phyloP scores from a whole-genome alignment of 2,797 vertebrate genomes.

The Sebastes matsubarae region DNA sequence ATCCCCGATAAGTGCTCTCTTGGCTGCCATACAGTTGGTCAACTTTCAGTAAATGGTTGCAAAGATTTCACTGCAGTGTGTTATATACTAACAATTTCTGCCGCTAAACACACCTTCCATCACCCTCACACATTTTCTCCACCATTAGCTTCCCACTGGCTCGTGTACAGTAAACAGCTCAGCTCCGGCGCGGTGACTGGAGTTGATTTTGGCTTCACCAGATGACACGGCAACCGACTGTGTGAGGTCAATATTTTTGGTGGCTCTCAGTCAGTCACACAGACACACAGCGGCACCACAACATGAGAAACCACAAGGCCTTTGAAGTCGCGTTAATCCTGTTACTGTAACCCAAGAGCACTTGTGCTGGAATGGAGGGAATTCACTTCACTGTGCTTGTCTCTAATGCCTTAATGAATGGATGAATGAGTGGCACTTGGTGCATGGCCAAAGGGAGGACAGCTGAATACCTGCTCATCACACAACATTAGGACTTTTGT shows the following conservation, averaged over 20 bases:
- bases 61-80: constrained; percentile 16
- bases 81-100: neutral
- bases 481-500: neutral
- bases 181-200: neutral
- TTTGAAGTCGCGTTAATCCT: constrained; percentile 45
- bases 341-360: constrained; percentile 37
- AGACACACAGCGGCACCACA: neutral
- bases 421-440: neutral
- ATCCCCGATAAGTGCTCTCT: constrained; percentile 41
- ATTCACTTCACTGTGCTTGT: neutral
- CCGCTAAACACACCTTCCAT: neutral
- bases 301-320: constrained; percentile 30
- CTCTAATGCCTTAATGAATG: constrained; percentile 20
- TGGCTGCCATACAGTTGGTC: constrained; percentile 38
- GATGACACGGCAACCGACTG: neutral
- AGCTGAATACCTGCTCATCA: constrained; percentile 14
- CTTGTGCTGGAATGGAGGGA: constrained; percentile 21
- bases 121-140: constrained; percentile 20
- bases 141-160: constrained; percentile 1
- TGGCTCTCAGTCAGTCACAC: constrained; percentile 26
- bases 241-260: constrained; percentile 21
- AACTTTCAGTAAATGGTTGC: constrained; percentile 10
- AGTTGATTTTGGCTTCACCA: constrained; percentile 12
- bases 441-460: neutral
- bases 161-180: neutral